A percentile compares a stretch with the other conserved stretches of the same genome.
Conservation (phyloP, 2,113 vertebrate genomes). For the Barnardius zonarius region DNA sequence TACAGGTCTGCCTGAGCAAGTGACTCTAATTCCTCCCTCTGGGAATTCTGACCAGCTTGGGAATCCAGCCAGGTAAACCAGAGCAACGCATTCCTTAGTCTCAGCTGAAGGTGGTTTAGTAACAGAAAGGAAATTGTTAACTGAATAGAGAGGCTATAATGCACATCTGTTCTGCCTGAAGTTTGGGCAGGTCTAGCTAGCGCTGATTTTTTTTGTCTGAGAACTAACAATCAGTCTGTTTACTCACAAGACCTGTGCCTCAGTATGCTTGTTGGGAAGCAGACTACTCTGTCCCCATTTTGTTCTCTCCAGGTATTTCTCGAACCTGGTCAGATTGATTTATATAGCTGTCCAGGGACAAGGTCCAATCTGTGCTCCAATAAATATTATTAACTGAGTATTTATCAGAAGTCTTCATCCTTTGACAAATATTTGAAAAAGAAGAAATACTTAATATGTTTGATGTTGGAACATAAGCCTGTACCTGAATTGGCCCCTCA, state of each 20-base stretch:
- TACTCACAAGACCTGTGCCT: not conserved
- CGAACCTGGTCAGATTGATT: not conserved
- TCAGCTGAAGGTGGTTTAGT: not conserved
- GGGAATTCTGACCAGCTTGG: not conserved
- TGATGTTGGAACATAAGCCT: not conserved
- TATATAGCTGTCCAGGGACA: not conserved
- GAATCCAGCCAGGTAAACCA: not conserved
- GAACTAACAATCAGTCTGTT: not conserved
- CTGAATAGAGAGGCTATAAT: not conserved
- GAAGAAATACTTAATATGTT: not conserved
- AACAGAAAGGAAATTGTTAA: not conserved
- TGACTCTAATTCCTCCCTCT: not conserved
- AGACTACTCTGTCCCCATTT: not conserved
- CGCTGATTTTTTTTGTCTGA: not conserved
- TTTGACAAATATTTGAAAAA: not conserved
- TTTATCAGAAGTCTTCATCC: not conserved
- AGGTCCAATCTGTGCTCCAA: not conserved
- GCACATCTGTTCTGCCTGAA: not conserved
- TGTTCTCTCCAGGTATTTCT: not conserved
- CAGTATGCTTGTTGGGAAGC: not conserved
- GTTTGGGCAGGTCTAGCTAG: not conserved
- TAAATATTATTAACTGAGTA: not conserved
- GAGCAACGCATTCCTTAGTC: not conserved
- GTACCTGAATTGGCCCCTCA: not conserved
- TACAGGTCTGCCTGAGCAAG: not conserved